A percentile compares a stretch with the other conserved stretches of the same genome.
These are phyloP conservation scores for Phenganax marumi DNA, from an alignment of 92 coral and sea anemone species.

Conservation along the genomic window DNA sequence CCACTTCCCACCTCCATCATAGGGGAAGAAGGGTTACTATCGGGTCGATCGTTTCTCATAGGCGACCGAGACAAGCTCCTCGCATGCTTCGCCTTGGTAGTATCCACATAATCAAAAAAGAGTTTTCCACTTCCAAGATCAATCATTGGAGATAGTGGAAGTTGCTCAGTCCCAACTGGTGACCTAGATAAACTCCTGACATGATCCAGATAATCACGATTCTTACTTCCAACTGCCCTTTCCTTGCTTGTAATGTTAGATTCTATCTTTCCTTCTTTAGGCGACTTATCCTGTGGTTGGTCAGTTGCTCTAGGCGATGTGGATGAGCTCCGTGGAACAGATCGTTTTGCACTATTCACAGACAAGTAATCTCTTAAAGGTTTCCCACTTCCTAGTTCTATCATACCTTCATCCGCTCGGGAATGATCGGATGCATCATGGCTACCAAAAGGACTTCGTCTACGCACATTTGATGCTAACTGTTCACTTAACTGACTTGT, in stretches of 20 bases:
- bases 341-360: neutral
- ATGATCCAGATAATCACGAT: too few species aligned
- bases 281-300: too few species aligned
- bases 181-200: too few species aligned
- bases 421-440: neutral
- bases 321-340: too few species aligned
- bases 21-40: neutral
- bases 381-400: neutral
- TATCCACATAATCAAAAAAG: neutral
- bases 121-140: neutral
- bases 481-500: neutral
- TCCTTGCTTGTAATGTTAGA: too few species aligned
- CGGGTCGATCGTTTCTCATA: neutral
- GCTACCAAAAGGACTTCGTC: neutral
- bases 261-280: too few species aligned
- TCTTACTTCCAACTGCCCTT: too few species aligned
- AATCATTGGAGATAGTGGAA: neutral
- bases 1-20: constrained; percentile 14
- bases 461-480: neutral
- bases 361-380: neutral
- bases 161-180: too few species aligned
- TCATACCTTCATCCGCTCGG: neutral
- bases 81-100: neutral
- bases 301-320: too few species aligned
- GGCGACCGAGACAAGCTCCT: constrained; percentile 6